Conservation (phyloP, 2,113 vertebrate genomes). For the Naja naja region DNA sequence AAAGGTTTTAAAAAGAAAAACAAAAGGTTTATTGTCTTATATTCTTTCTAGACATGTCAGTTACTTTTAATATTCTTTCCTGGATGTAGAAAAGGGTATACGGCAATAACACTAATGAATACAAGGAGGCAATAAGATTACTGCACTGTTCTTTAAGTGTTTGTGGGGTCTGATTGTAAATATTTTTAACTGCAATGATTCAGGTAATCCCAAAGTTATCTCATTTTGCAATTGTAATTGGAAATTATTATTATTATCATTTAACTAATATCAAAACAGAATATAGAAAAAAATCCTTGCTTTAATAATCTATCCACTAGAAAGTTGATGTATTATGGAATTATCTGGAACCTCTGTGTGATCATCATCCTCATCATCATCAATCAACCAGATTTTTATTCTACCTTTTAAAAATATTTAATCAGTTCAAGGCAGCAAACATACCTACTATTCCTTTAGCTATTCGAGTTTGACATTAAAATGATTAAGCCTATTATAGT, state of each 20-base stretch:
- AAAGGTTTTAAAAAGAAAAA: not conserved
- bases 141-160: too few species aligned
- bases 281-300: not conserved
- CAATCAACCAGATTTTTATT: not conserved
- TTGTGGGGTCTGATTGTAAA: too few species aligned
- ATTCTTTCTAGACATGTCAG: not conserved
- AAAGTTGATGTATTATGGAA: not conserved
- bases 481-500: not conserved
- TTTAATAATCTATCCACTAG: not conserved
- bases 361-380: too few species aligned
- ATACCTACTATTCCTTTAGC: not conserved
- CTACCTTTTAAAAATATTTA: not conserved
- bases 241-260: not conserved
- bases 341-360: not conserved
- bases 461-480: not conserved
- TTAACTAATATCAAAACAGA: not conserved
- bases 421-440: not conserved
- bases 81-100: not conserved
- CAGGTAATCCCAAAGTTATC: too few species aligned
- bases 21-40: rapidly evolving
- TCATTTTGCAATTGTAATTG: not conserved
- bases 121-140: too few species aligned
- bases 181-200: too few species aligned
- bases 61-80: not conserved
- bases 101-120: too few species aligned